Evolutionary conservation across 2,888 invertebrate species (phyloP), one percentile per base, ranked within the genome.

Genomic region (Eugnorisma glareosa): DNA sequence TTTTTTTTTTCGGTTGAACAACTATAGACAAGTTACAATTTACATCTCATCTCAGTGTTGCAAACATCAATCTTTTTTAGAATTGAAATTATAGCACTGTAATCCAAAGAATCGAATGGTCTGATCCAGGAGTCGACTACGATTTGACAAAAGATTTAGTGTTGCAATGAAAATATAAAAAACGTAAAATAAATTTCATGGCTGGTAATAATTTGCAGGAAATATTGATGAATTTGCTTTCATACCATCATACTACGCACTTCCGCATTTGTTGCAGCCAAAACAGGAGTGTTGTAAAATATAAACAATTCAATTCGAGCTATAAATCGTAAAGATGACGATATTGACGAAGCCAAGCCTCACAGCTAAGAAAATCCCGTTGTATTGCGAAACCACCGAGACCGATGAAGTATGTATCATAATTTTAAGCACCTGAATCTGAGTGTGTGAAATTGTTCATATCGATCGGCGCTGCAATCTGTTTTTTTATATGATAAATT

Each of bases 291-390:
- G 57, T 84, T 72, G 28, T 40, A 69, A 75, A 81, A 70, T 79
- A 77, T 68, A 82, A 82, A 83, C 68, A 79, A 61, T 70, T 57
- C 24, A 43, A 76, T 61, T 72, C 37, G 70, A 54, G 21, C 37
- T 68, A 63, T 48, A 71, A 75, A 72, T 28, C 3, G 66, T 45
- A 80, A 83, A 75, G 40, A 99, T 99, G 98, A 98, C 98, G 82
- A 97, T 98, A 93, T 96, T 98, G 89, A 98, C 98, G 13, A 98
- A 98, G 93, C 97, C 98, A 45, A 97, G 97, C 82, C 80, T 91
- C 28, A 97, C 97, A 73, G 97, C 98, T 84, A 98, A 98, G 94
- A 98, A 98, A 95, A 94, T 95, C 88, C 98, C 98, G 70, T 93
- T 98, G 89, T 97, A 98, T 63, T 96, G 97, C 63, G 97, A 97